These are phyloP conservation scores for Turritopsis rubra DNA, from an alignment of 30 jellyfish, hydroid and myxozoan species.

Conservation along the genomic window DNA sequence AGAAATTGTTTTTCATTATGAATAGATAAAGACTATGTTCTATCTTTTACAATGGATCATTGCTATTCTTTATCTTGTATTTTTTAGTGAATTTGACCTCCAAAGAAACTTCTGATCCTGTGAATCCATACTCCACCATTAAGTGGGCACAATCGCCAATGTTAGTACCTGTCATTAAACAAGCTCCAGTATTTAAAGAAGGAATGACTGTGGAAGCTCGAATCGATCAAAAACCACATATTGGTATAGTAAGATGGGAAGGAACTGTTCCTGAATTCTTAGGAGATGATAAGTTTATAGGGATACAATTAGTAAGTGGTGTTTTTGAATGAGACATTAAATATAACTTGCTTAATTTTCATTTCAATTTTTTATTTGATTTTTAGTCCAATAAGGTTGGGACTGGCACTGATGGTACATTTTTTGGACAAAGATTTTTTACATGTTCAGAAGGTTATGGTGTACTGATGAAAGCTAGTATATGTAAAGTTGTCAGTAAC, in stretches of 20 bases:
- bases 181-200: neutral
- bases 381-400: neutral
- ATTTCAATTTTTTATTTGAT: too few relatives aligned
- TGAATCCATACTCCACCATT: neutral
- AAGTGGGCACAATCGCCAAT: neutral
- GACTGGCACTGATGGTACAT: conserved; percentile 10
- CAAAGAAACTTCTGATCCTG: neutral
- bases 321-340: neutral
- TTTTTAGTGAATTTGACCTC: neutral
- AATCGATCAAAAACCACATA: neutral
- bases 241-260: conserved; percentile 2
- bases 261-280: neutral
- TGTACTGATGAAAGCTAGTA: neutral
- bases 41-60: too few relatives aligned
- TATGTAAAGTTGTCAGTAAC: neutral
- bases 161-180: neutral
- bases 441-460: neutral
- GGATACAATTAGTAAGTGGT: neutral
- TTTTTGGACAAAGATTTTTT: neutral
- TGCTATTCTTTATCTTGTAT: too few relatives aligned
- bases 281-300: neutral
- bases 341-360: too few relatives aligned
- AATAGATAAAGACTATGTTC: too few relatives aligned
- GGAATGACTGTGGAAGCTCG: conserved; percentile 3
- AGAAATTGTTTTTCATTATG: too few relatives aligned